Evolutionary conservation across 2,797 vertebrate species (phyloP).

Genomic region (Melanotaenia nigrans): DNA sequence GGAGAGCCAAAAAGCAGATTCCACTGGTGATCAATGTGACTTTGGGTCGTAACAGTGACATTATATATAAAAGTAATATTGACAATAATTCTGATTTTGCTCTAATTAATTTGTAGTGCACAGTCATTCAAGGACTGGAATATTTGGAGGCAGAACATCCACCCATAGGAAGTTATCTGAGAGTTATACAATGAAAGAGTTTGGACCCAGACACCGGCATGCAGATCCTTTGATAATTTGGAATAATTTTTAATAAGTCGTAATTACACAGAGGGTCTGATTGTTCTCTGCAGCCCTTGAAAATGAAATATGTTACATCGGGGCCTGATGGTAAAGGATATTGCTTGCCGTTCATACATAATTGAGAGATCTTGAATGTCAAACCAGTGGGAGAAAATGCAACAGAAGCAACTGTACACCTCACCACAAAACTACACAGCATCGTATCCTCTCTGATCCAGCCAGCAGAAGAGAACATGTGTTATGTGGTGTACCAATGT

Average conservation of each 20-base stretch:
- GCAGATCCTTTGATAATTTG: constrained; percentile 85
- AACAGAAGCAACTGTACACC: constrained; percentile 83
- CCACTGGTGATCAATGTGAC: constrained; percentile 41
- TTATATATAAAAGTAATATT: background rate
- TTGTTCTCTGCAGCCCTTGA: constrained; percentile 86
- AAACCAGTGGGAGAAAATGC: constrained; percentile 87
- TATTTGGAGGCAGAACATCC: constrained; percentile 68
- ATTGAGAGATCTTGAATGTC: constrained; percentile 90
- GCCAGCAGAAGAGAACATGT: constrained; percentile 72
- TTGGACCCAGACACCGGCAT: constrained; percentile 80
- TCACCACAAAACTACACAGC: constrained; percentile 79
- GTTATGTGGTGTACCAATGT: constrained; percentile 78
- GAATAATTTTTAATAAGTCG: constrained; percentile 88
- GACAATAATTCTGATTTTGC: constrained; percentile 46
- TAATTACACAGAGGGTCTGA: constrained; percentile 86
- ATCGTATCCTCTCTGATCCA: constrained; percentile 64
- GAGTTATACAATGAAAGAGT: constrained; percentile 68
- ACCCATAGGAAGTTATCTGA: constrained; percentile 70
- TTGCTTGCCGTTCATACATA: constrained; percentile 90
- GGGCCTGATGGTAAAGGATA: constrained; percentile 88
- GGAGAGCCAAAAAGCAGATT: constrained; percentile 16
- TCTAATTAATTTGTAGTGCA: constrained; percentile 64
- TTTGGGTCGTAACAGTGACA: background rate
- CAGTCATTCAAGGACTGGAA: constrained; percentile 62
- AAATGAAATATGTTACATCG: constrained; percentile 88